Base-by-base conservation (phyloP, 2,113 vertebrate genomes). In the Hippopotamus amphibius region DNA sequence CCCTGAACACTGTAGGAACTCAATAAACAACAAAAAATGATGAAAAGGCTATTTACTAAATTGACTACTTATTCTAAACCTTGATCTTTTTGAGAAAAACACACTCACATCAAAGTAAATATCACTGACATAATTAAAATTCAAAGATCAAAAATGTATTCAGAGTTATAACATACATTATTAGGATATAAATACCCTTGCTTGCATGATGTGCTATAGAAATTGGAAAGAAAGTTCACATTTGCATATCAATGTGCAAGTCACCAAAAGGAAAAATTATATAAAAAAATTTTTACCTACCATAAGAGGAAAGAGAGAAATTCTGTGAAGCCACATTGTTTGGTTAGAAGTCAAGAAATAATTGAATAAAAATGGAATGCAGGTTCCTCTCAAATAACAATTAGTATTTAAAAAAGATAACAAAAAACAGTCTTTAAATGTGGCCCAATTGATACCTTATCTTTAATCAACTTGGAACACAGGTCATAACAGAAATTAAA, bases 211-310 rank as follows among this genome's bases (percentile, higher is more conserved):
- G 33, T 96, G 71, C 81, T 66, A 50, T 63, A 96, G 79, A 98
- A 96, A 93, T 82, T 95, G 57, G 55, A 59, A 96, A 91, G 81
- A 90, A 95, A 90, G 74, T 92, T 95, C 92, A 96, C 37, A 97
- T 93, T 97, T 97, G 65, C 66, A 96, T 97, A 96, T 90, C 93
- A 97, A 65, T 97, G 22, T 88, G 24, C 5, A 84, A 88, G 77
- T 95, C 61, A 94, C 65, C 81, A 83, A 92, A 95, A 95, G 9
- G 30, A 81, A 77, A 14, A 80, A 22, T 77, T 88, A 55, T 9
- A 81, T 30, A 46, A 82, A n/a, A n/a, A 86, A 82, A 55, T 71
- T 16, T 88, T 96, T 93, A 63, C 13, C 33, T 84, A 82, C 66
- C 16, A 59, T 74, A 79, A 87, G 53, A 68, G 15, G 41, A 66